phyloP scores from a whole-genome alignment of 2,888 invertebrate species.

The Chesias legatella region DNA sequence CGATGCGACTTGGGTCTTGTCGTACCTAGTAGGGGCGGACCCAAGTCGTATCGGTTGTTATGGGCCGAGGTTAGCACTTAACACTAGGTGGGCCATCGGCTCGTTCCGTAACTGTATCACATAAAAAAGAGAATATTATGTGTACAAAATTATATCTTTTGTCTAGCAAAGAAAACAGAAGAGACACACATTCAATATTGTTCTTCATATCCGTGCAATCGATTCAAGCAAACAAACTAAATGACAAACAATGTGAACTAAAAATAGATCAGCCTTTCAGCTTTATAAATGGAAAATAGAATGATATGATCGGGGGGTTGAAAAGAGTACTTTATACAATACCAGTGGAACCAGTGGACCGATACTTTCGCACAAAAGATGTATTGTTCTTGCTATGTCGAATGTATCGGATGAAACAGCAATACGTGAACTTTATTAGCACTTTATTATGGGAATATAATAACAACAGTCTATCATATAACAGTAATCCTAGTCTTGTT shows the following conservation, averaged over 20 bases:
- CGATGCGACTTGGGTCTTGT: too few species aligned
- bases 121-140: background rate
- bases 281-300: constrained; percentile 63
- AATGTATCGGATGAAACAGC: constrained; percentile 65
- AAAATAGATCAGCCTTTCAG: constrained; percentile 51
- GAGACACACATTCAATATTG: constrained; percentile 13
- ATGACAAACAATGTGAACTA: constrained; percentile 36
- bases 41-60: too few species aligned
- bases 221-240: constrained; percentile 18
- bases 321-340: constrained; percentile 53
- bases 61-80: too few species aligned
- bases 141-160: background rate
- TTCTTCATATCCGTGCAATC: constrained; percentile 15
- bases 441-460: constrained; percentile 39
- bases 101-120: background rate
- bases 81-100: too few species aligned
- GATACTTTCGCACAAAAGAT: constrained; percentile 62
- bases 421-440: constrained; percentile 59
- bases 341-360: constrained; percentile 53
- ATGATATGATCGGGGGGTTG: constrained; percentile 62
- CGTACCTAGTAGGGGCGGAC: too few species aligned
- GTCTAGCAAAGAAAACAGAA: constrained; percentile 7
- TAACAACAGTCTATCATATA: constrained; percentile 29
- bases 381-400: constrained; percentile 71
- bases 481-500: too few species aligned